Evolutionary conservation across 1,140 invertebrate genomes (phyloP).

Genomic region (Drosophila jambulina): DNA sequence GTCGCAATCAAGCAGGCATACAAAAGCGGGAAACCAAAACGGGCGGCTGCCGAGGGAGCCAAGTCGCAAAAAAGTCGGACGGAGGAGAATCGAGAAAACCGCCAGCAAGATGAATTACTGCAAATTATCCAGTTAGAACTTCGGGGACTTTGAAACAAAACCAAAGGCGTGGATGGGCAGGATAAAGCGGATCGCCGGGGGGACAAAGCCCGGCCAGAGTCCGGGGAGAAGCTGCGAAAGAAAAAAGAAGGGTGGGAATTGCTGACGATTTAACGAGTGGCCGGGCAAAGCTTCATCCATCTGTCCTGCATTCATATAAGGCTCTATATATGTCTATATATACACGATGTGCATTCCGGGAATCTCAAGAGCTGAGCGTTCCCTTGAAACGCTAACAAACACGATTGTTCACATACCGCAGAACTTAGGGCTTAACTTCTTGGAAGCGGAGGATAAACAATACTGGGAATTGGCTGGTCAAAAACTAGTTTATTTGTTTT

Average conservation of each 20-base stretch:
- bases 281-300: slow-evolving; percentile 32
- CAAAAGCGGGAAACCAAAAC: slow-evolving; percentile 38
- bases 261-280: slow-evolving; percentile 53
- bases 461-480: slow-evolving; percentile 1
- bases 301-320: slow-evolving; percentile 27
- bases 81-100: slow-evolving; percentile 42
- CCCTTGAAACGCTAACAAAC: slow-evolving; percentile 30
- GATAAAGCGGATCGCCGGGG: slow-evolving; percentile 33
- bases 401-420: slow-evolving; percentile 22
- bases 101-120: slow-evolving; percentile 78
- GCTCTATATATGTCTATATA: neutral
- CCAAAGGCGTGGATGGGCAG: slow-evolving; percentile 38
- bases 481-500: slow-evolving; percentile 6
- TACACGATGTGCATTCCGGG: slow-evolving; percentile 27
- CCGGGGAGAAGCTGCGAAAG: neutral
- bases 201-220: neutral
- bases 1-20: slow-evolving; percentile 72
- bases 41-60: neutral
- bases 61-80: slow-evolving; percentile 26
- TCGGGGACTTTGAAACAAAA: slow-evolving; percentile 59
- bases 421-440: slow-evolving; percentile 3
- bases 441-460: neutral
- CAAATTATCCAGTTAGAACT: slow-evolving; percentile 79
- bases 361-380: slow-evolving; percentile 29
- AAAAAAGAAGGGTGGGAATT: slow-evolving; percentile 23